phyloP scores from a whole-genome alignment of 2,888 invertebrate species.

The Ctena decussata region DNA sequence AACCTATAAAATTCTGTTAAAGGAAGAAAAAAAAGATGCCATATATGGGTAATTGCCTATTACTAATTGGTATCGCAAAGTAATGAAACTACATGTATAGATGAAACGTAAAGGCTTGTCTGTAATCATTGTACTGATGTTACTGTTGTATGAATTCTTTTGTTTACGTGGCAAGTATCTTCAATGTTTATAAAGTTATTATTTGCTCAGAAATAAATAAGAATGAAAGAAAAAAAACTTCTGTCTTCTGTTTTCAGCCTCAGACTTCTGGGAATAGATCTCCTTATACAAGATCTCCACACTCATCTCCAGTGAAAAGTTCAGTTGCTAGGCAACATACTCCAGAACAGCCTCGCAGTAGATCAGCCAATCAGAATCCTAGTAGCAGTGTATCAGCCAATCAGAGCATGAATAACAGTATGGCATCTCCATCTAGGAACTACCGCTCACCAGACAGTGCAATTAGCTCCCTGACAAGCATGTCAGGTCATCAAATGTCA shows the following conservation, averaged over 20 bases:
- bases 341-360: slow-evolving; percentile 30
- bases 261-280: slow-evolving; percentile 9
- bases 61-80: too few species aligned
- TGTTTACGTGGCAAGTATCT: too few species aligned
- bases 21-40: too few species aligned
- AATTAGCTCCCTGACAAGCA: slow-evolving; percentile 58
- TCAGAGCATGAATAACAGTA: slow-evolving; percentile 41
- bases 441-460: slow-evolving; percentile 62
- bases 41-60: too few species aligned
- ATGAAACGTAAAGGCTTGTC: too few species aligned
- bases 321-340: slow-evolving; percentile 16
- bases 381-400: slow-evolving; percentile 27
- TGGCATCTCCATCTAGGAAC: slow-evolving; percentile 32
- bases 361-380: background rate
- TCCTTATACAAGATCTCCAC: slow-evolving; percentile 48
- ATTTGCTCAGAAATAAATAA: too few species aligned
- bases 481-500: slow-evolving; percentile 3
- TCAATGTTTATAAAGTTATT: too few species aligned
- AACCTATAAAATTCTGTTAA: too few species aligned
- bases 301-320: slow-evolving; percentile 39
- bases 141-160: too few species aligned
- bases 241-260: background rate
- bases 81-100: too few species aligned
- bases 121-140: too few species aligned
- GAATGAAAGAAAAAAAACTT: too few species aligned